A percentile compares a stretch with the other conserved stretches of the same genome.
Evolutionary conservation across 2,888 invertebrate genomes (phyloP).

Genomic region (Melanophora roralis): DNA sequence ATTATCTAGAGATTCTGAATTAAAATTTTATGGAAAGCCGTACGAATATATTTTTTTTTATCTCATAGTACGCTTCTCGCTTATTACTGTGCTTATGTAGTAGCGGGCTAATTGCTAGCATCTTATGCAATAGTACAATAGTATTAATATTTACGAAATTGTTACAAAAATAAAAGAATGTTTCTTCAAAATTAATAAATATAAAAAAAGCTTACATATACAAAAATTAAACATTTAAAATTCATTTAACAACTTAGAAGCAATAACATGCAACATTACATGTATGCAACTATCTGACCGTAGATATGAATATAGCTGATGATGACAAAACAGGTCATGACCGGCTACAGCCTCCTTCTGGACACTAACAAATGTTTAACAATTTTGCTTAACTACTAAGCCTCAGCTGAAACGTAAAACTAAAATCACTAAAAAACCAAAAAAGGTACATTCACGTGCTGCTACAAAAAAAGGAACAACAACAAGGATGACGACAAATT

Average conservation of each 20-base stretch:
- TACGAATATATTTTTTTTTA: too few relatives aligned
- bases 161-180: conserved; percentile 1
- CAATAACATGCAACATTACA: conserved; percentile 60
- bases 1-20: too few relatives aligned
- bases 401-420: conserved; percentile 23
- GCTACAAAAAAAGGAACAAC: conserved; percentile 16
- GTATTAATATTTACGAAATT: conserved; percentile 49
- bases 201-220: conserved; percentile 5
- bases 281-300: background rate
- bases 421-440: conserved; percentile 5
- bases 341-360: conserved; percentile 55
- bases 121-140: conserved; percentile 14
- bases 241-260: conserved; percentile 54
- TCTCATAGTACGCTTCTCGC: too few relatives aligned
- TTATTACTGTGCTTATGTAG: background rate
- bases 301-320: background rate
- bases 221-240: conserved; percentile 37
- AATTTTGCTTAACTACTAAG: conserved; percentile 54
- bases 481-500: conserved; percentile 53
- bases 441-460: conserved; percentile 55
- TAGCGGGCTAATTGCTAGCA: too few relatives aligned
- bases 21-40: too few relatives aligned
- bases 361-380: conserved; percentile 55
- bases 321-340: conserved; percentile 56
- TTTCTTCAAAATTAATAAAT: background rate